These are phyloP conservation scores for Cataglyphis altisquamis DNA, from an alignment of 2,888 invertebrate genomes.

Conservation along the genomic window DNA sequence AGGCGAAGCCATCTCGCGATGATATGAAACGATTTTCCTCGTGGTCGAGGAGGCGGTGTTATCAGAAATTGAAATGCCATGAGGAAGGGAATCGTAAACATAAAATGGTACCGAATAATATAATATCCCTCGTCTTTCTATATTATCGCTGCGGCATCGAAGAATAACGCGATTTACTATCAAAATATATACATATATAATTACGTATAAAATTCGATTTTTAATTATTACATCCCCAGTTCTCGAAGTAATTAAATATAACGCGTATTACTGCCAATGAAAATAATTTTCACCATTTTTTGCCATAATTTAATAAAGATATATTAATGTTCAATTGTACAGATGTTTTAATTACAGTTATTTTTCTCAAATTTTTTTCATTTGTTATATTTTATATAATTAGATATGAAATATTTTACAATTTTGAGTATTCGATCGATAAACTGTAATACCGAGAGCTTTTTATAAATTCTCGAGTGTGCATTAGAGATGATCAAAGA, in stretches of 20 bases:
- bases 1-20: slow-evolving; percentile 33
- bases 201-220: neutral
- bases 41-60: slow-evolving; percentile 11
- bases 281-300: neutral
- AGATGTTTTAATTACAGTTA: neutral
- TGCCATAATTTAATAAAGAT: slow-evolving; percentile 4
- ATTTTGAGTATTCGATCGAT: slow-evolving; percentile 51
- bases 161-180: neutral
- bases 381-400: neutral
- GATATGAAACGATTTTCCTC: slow-evolving; percentile 52
- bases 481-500: slow-evolving; percentile 31
- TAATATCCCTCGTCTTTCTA: neutral
- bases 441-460: slow-evolving; percentile 59
- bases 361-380: neutral
- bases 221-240: neutral
- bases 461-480: slow-evolving; percentile 60
- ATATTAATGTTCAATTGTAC: neutral
- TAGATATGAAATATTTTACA: neutral
- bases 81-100: slow-evolving; percentile 35
- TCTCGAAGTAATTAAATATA: slow-evolving; percentile 15
- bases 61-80: slow-evolving; percentile 47
- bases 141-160: neutral
- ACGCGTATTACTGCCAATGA: neutral
- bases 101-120: slow-evolving; percentile 30
- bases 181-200: neutral